These are phyloP conservation scores for Dermatemys mawii DNA, from an alignment of 2,113 vertebrate genomes.

Conservation along the genomic window DNA sequence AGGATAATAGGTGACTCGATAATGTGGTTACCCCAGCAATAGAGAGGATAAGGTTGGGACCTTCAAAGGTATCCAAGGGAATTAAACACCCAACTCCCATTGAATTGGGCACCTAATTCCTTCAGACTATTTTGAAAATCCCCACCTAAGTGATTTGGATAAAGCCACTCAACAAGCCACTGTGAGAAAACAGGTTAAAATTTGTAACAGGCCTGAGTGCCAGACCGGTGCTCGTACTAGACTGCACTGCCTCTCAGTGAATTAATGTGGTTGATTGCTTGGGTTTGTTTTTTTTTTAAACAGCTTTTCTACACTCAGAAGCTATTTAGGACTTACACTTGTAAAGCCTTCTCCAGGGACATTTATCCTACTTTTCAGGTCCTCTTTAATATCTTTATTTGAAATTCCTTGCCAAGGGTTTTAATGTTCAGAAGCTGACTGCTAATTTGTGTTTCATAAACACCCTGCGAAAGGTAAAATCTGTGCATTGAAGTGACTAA, in stretches of 20 bases:
- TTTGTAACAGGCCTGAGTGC: conserved; percentile 14
- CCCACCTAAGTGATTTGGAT: not conserved
- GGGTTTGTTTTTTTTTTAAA: conserved; percentile 55
- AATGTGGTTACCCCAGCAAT: conserved; percentile 1
- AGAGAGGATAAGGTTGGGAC: not conserved
- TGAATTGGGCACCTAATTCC: conserved; percentile 57
- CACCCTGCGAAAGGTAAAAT: conserved; percentile 1
- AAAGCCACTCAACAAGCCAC: not conserved
- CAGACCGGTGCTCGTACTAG: conserved; percentile 23
- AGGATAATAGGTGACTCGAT: conserved; percentile 20
- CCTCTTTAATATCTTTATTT: conserved; percentile 22
- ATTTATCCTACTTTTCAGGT: conserved; percentile 46
- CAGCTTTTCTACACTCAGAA: conserved; percentile 46
- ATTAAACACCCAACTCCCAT: conserved; percentile 1
- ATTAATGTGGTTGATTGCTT: conserved; percentile 65
- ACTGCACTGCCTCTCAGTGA: conserved; percentile 41
- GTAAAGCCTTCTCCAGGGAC: conserved; percentile 55
- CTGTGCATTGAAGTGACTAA: conserved; percentile 43
- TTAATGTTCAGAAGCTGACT: conserved; percentile 29
- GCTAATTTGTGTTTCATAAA: conserved; percentile 52
- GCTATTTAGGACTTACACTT: conserved; percentile 58
- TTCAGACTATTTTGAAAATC: conserved; percentile 48
- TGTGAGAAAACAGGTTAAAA: not conserved
- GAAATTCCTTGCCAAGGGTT: conserved; percentile 39
- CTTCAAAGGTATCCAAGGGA: conserved; percentile 7